Conservation (phyloP, 1,140 invertebrate genomes). For the Calosoma granatense region DNA sequence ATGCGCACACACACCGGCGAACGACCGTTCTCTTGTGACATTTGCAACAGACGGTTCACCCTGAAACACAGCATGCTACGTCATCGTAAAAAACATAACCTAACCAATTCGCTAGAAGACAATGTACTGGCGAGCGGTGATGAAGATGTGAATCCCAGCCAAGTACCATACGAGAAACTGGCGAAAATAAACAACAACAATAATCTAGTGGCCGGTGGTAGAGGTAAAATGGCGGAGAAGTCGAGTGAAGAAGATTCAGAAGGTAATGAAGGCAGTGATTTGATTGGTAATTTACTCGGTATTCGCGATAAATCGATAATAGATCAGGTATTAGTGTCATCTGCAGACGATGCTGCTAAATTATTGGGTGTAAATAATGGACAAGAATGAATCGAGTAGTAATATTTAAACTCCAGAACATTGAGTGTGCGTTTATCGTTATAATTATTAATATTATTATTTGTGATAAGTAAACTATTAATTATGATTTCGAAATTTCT, state of each 20-base stretch:
- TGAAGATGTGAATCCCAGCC: slow-evolving; percentile 20
- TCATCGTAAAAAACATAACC: slow-evolving; percentile 74
- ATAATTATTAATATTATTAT: too few species aligned
- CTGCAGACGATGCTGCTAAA: slow-evolving; percentile 79
- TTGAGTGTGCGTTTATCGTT: too few species aligned
- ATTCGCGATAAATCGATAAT: slow-evolving; percentile 78
- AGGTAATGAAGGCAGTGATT: slow-evolving; percentile 50
- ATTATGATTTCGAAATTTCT: too few species aligned
- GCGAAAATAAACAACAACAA: slow-evolving; percentile 17
- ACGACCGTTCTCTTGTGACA: slow-evolving; percentile 67
- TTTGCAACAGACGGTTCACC: slow-evolving; percentile 74
- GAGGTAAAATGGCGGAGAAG: slow-evolving; percentile 37
- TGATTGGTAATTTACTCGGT: slow-evolving; percentile 82
- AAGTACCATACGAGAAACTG: slow-evolving; percentile 18
- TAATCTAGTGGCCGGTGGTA: not conserved
- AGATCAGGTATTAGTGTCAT: slow-evolving; percentile 70
- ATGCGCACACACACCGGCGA: slow-evolving; percentile 85
- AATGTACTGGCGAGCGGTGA: slow-evolving; percentile 35
- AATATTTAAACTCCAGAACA: not conserved
- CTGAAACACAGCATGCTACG: slow-evolving; percentile 90
- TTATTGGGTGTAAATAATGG: slow-evolving; percentile 67
- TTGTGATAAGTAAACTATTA: too few species aligned
- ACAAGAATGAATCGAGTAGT: not conserved
- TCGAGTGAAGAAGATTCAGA: slow-evolving; percentile 37
- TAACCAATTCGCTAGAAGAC: slow-evolving; percentile 32